Base-by-base conservation (phyloP, 2,888 invertebrate species). In the Tanaodytes sp. region DNA sequence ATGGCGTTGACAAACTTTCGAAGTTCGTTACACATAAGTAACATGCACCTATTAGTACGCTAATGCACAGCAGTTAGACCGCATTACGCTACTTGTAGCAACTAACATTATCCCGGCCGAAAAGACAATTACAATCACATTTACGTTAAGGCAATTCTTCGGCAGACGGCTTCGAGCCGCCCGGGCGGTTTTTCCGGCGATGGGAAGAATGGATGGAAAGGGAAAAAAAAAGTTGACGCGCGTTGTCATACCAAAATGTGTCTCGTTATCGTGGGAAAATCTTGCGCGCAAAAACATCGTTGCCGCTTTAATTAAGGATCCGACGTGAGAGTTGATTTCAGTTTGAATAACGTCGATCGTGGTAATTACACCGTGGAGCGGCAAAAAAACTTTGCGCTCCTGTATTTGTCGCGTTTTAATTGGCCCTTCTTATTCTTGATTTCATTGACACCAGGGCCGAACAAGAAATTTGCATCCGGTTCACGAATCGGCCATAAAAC, bases 1-100 rank as follows among this genome's bases (percentile, higher is more conserved):
- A 68, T 68, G 62, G 68, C 68, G 31, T 57, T 68, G 68, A 62
- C 68, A 68, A 62, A 68, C 46, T 63, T 68, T 46, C 31, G 15
- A 27, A 46, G 18, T 42, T 63, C 36, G n/a, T 4, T 43, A 37
- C 46, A 18, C 20, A 30, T 51, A 61, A 23, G 37, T 55, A 42
- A 37, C 68, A 58, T 68, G 62, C 58, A 63, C 37, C 37, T 49
- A 48, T 68, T 58, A 59, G 58, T 63, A 57, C 52, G 30, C 39
- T 33, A 63, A 49, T 40, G 58, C 58, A 52, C 40, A 54, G 59
- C 52, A 55, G 55, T 59, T 69, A 59, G 49, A 55, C 55, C 37
- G 49, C 39, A 42, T 58, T 54, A 59, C 31, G 37, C 58, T 46
- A 63, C 43, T 52, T 48, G 39, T 49, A 49, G 15, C 48, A 51